A percentile compares a stretch with the other conserved stretches of the same genome.
These are phyloP conservation scores for Sphaerolaimus hirsutus DNA, from an alignment of 2,888 invertebrate genomes.

Conservation along the genomic window DNA sequence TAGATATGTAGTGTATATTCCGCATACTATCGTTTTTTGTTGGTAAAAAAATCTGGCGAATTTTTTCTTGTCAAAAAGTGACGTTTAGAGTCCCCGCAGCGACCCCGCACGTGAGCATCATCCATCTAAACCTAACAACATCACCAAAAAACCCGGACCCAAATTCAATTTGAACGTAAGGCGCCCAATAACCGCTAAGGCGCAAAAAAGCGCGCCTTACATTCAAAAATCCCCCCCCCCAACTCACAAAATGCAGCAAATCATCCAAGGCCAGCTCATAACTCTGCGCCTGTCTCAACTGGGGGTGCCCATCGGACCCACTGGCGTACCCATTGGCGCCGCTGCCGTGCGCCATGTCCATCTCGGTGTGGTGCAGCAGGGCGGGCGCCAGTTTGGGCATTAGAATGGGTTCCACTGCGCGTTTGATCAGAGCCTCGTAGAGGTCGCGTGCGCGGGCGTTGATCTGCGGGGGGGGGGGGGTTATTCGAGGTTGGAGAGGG, in stretches of 20 bases:
- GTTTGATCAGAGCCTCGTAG: constrained; percentile 17
- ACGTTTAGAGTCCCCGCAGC: no score
- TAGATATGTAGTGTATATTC: no score
- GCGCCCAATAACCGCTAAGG: no score
- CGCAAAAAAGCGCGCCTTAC: no score
- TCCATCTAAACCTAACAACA: no score
- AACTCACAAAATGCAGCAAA: constrained; percentile 12
- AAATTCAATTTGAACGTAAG: no score
- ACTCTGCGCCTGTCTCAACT: constrained; percentile 7
- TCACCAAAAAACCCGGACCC: no score
- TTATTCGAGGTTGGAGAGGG: background rate
- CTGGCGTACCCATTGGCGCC: background rate
- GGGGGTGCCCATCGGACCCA: constrained; percentile 1
- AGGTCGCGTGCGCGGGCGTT: constrained; percentile 13
- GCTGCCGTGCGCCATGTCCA: background rate
- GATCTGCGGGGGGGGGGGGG: background rate
- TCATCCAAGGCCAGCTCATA: constrained; percentile 12
- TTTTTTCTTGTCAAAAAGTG: no score
- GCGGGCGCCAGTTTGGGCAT: constrained; percentile 20
- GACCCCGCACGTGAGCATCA: no score
- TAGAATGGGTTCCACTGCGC: constrained; percentile 15
- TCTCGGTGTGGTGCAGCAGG: constrained; percentile 13
- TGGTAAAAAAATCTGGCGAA: no score
- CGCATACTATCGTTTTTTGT: no score
- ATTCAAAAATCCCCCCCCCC: no score